phyloP scores from a whole-genome alignment of 1,140 invertebrate species.

The Drosophila carrolli region DNA sequence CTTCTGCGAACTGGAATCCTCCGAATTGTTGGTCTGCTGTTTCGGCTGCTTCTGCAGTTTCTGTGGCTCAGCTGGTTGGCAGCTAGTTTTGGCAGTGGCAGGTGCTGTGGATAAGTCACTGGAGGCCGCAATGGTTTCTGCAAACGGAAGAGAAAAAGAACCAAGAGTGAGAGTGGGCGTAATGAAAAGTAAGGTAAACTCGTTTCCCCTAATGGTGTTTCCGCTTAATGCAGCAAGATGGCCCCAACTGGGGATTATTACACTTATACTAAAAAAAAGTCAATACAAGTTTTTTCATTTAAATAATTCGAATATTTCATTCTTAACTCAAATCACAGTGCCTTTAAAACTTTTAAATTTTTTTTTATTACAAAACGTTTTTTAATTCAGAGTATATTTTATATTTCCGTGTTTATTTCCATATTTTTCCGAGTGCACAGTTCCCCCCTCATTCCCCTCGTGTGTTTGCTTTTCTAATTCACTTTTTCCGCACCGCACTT shows the following conservation, averaged over 20 bases:
- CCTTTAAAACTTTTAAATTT: too few species aligned
- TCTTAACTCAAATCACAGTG: too few species aligned
- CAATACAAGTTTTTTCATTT: background rate
- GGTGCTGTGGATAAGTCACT: constrained; percentile 80
- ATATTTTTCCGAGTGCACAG: constrained; percentile 1
- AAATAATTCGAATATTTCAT: too few species aligned
- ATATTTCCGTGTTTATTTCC: too few species aligned
- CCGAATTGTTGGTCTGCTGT: constrained; percentile 49
- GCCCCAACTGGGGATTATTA: constrained; percentile 7
- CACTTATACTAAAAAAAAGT: background rate
- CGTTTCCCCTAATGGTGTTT: constrained; percentile 17
- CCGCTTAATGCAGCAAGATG: constrained; percentile 30
- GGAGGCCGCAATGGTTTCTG: constrained; percentile 77
- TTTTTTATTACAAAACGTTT: too few species aligned
- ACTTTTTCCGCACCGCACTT: constrained; percentile 26
- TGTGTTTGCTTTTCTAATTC: constrained; percentile 41
- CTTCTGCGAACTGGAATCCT: constrained; percentile 55
- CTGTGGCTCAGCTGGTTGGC: constrained; percentile 64
- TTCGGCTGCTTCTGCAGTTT: constrained; percentile 22
- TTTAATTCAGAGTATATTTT: too few species aligned
- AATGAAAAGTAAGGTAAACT: constrained; percentile 48
- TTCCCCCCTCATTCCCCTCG: background rate
- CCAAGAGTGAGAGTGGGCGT: constrained; percentile 14
- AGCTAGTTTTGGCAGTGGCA: constrained; percentile 84
- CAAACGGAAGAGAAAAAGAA: constrained; percentile 3